Evolutionary conservation across 2,888 invertebrate species (phyloP).

Genomic region (Halictus quadricinctus): DNA sequence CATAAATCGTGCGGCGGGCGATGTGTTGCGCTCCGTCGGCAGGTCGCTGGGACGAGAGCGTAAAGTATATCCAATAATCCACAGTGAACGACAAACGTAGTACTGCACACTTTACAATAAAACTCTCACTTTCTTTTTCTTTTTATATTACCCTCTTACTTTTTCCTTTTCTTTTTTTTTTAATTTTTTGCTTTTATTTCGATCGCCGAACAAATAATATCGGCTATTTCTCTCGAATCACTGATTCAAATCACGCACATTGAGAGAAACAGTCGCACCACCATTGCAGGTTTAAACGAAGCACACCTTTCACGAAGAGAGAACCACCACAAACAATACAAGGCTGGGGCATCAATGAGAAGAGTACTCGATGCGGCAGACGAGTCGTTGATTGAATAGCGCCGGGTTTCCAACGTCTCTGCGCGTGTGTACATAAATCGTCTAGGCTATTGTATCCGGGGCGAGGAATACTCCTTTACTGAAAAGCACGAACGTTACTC

Average conservation of each 20-base stretch:
- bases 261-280: conserved; percentile 50
- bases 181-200: neutral
- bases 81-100: conserved; percentile 64
- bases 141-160: neutral
- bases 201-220: conserved; percentile 38
- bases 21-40: conserved; percentile 54
- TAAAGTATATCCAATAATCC: conserved; percentile 76
- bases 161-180: neutral
- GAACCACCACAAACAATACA: conserved; percentile 44
- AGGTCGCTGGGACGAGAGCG: conserved; percentile 33
- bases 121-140: conserved; percentile 63
- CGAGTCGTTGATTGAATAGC: conserved; percentile 37
- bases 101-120: conserved; percentile 68
- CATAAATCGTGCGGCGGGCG: conserved; percentile 52
- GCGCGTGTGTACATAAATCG: conserved; percentile 3
- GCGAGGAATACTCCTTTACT: conserved; percentile 39
- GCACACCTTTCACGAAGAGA: conserved; percentile 35
- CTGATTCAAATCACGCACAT: conserved; percentile 62
- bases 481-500: conserved; percentile 50
- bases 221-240: conserved; percentile 59
- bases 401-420: conserved; percentile 34
- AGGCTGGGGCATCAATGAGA: conserved; percentile 23
- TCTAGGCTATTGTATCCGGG: conserved; percentile 37
- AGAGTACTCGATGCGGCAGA: conserved; percentile 47
- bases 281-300: conserved; percentile 42